These are phyloP conservation scores for Malacoraja senta DNA, from an alignment of 2,797 vertebrate species.

Conservation along the genomic window DNA sequence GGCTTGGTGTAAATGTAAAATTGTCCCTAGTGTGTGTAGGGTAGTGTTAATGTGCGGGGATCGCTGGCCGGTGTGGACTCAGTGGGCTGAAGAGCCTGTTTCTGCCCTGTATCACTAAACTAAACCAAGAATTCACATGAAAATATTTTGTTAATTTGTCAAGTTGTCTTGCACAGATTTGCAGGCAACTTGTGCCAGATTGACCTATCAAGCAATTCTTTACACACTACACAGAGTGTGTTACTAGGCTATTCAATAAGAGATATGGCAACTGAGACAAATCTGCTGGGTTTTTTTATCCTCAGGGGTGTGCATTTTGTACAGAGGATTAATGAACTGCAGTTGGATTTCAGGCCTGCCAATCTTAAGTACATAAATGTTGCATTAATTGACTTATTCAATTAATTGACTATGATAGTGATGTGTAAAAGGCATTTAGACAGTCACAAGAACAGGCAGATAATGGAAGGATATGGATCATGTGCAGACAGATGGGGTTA, in stretches of 20 bases:
- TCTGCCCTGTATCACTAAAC: too few relatives aligned
- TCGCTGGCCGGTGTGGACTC: too few relatives aligned
- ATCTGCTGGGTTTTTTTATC: background rate
- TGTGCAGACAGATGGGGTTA: too few relatives aligned
- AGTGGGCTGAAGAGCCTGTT: too few relatives aligned
- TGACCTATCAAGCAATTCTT: background rate
- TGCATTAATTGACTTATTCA: too few relatives aligned
- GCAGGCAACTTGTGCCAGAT: background rate
- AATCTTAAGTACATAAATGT: background rate
- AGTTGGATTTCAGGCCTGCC: background rate
- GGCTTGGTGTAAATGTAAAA: too few relatives aligned
- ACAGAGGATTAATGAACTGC: background rate
- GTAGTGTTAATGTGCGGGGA: too few relatives aligned
- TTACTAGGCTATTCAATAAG: background rate
- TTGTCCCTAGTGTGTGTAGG: too few relatives aligned
- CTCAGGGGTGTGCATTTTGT: background rate
- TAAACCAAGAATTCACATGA: background rate
- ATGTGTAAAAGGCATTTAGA: too few relatives aligned
- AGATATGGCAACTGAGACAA: background rate
- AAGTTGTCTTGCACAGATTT: background rate
- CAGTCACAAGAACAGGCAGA: too few relatives aligned
- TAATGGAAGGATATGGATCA: too few relatives aligned
- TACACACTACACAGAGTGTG: background rate
- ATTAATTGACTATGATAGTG: too few relatives aligned
- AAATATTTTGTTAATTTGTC: background rate